phyloP scores from a whole-genome alignment of 2,797 vertebrate species.

The Botia almorhae region DNA sequence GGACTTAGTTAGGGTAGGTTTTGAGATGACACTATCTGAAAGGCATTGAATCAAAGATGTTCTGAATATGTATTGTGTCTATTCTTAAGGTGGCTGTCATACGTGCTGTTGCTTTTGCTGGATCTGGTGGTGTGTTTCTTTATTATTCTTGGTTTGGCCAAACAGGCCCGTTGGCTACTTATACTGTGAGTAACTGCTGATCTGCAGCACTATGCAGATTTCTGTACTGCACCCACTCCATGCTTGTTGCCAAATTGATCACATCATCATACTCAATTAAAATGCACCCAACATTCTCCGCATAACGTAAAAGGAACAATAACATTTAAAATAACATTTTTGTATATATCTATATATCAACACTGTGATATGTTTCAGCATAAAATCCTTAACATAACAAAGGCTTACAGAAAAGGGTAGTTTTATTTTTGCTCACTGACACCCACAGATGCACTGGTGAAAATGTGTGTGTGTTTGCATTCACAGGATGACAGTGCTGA shows the following conservation, averaged over 20 bases:
- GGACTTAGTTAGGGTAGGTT: too few species aligned
- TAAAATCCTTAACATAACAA: background rate
- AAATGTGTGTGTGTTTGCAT: conserved; percentile 22
- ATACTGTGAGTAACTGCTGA: conserved; percentile 81
- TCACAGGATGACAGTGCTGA: conserved; percentile 87
- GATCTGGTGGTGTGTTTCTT: conserved; percentile 90
- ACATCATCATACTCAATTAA: background rate
- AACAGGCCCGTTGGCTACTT: conserved; percentile 92
- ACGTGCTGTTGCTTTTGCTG: conserved; percentile 85
- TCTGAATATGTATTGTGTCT: conserved; percentile 37
- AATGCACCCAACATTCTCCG: background rate
- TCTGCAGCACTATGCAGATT: background rate
- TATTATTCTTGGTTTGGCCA: conserved; percentile 89
- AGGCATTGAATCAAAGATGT: too few species aligned
- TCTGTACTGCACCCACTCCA: background rate
- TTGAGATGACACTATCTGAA: too few species aligned
- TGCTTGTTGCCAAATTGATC: too few species aligned
- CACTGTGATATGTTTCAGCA: background rate
- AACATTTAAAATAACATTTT: background rate
- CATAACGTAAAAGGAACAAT: background rate
- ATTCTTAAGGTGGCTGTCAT: conserved; percentile 86
- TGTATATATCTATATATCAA: too few species aligned
- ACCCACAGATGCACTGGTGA: conserved; percentile 4
- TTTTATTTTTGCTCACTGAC: conserved; percentile 33
- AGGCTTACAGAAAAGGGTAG: background rate